Base-by-base conservation (phyloP, 2,113 vertebrate genomes). In the Alexandromys fortis region DNA sequence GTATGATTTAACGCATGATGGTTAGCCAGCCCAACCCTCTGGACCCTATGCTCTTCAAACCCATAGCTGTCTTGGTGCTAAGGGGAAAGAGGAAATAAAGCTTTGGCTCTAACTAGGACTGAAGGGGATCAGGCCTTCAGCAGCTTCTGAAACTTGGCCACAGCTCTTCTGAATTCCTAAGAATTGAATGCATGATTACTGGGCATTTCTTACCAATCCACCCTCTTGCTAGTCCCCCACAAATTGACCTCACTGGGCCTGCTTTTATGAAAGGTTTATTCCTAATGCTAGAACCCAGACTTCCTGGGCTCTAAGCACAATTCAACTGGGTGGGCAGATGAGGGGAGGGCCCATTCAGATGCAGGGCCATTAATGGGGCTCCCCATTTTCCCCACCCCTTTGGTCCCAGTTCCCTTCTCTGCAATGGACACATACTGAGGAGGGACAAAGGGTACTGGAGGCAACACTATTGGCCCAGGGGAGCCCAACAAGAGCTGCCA, bases 211-310 rank as follows among this genome's bases (percentile, higher is more conserved):
- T 33, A 95, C 94, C 94, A 95, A 77, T n/a, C 96, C 96, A 91
- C 95, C 97, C 95, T 89, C 91, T 94, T 94, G 96, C 83, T 13
- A 87, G 22, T 78, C n/a, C 95, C 96, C 91, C 79, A 98, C 92
- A 98, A 97, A 98, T 95, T 77, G 95, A 97, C 96, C 97, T 97
- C 97, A 75, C 95, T 97, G 97, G 97, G 94, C 97, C 98, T 97
- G 96, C 96, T 98, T 98, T 98, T 98, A 97, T 94, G 97, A 98
- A 98, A 98, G 96, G 95, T 98, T 98, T 98, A 98, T 98, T 98
- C 97, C 97, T 97, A 97, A 97, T 97, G 97, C 97, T 97, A 97
- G 96, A 92, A 93, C 96, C 97, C 97, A 95, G 89, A 91, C 78
- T 95, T 92, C 92, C 90, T 73, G 96, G 97, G 96, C 95, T 96